Base-by-base conservation (phyloP, 1,140 invertebrate species). In the Macrobrachium nipponense region DNA sequence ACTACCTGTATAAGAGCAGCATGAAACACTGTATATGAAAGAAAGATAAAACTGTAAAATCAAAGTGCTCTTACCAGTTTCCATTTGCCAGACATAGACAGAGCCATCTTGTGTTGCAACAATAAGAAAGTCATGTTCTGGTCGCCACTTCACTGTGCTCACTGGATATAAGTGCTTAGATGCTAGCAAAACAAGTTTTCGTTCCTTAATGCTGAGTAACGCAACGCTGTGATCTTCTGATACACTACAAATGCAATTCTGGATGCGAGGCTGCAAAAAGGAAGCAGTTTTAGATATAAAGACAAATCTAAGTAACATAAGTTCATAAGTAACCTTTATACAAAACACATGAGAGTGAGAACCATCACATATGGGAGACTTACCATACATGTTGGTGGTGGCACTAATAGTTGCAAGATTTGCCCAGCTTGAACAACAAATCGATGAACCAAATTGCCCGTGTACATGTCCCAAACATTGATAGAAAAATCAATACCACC, bases 51-150 rank as follows among this genome's bases (percentile, higher is more conserved):
- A 61, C 84, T 18, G 18, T 62, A 76, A 18, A 18, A 36, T 36
- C 27, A 36, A 36, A 23, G 20, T 17, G 6, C 17, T 20, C 88
- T 89, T 87, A 94, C 94, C 98, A 70, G 98, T 99, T 92, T 99
- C 98, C 98, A 99, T 99, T 93, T 99, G 98, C 98, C 98, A 99
- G 2, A 99, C 97, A 91, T 99, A 99, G 14, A 99, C 97, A 10
- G 97, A 97, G 18, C 98, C 98, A 92, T 99, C 98, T 15, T 97
- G 96, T 91, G 98, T 99, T n/a, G 97, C 97, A 20, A 99, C 96
- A 88, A 99, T 96, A 93, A 99, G 97, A 90, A 99, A 99, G 91
- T 99, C 98, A 91, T 99, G 98, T 4, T 98, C 93, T 0, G 98
- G 98, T 44, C 98, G 93, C 98, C 98, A 99, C 91, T 99, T 98